Percentiles rank a stretch among this genome's conserved stretches.
These are phyloP conservation scores for Onychomys arenicola DNA, from an alignment of 2,797 vertebrate genomes.

Conservation along the genomic window DNA sequence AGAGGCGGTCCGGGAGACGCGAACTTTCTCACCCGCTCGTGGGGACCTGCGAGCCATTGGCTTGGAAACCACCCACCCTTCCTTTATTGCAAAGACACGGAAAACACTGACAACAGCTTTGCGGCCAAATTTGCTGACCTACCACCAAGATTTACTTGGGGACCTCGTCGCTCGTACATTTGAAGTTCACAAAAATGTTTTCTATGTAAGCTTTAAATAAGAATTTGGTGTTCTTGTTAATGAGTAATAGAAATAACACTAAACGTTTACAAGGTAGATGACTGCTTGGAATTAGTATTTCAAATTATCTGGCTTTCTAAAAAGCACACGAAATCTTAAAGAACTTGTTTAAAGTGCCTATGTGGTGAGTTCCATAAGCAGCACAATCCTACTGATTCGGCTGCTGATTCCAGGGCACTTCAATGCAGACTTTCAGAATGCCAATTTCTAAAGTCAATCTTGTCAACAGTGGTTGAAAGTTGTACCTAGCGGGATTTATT, in stretches of 20 bases:
- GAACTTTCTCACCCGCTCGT: background rate
- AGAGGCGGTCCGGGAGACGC: rapidly evolving
- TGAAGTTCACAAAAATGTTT: background rate
- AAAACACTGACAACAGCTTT: background rate
- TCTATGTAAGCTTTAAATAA: background rate
- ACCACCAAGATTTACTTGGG: background rate
- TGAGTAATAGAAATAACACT: background rate
- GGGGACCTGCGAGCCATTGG: background rate
- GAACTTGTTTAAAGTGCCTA: background rate
- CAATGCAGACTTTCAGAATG: background rate
- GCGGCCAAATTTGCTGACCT: background rate
- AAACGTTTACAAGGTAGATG: background rate
- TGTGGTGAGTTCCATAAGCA: background rate
- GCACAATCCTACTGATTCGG: background rate
- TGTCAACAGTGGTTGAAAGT: background rate
- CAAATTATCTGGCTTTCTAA: background rate
- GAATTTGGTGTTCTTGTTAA: background rate
- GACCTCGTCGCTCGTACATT: background rate
- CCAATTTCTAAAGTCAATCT: background rate
- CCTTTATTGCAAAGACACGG: background rate
- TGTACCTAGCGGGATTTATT: background rate
- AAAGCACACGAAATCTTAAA: background rate
- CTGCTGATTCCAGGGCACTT: background rate
- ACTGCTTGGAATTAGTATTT: conserved; percentile 44
- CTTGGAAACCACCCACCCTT: background rate